These are phyloP conservation scores for Garrulus glandarius DNA, from an alignment of 2,797 vertebrate genomes.

Conservation along the genomic window DNA sequence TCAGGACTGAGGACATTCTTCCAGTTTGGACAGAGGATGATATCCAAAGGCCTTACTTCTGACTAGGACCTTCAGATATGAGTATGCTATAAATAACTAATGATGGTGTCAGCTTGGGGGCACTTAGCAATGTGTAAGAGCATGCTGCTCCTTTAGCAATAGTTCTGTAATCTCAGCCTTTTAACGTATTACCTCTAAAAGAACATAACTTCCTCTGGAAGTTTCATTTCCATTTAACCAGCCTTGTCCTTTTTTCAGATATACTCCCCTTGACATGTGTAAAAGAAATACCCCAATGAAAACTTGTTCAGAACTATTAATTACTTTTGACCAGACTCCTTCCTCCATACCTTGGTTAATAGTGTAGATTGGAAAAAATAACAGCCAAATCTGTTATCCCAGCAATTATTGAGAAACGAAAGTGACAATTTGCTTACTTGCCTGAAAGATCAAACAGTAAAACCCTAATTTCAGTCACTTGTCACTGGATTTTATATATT, in stretches of 20 bases:
- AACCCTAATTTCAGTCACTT: conserved; percentile 54
- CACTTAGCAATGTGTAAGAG: not conserved
- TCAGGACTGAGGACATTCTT: not conserved
- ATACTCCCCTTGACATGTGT: conserved; percentile 28
- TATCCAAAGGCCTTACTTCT: not conserved
- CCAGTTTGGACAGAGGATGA: not conserved
- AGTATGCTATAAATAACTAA: conserved; percentile 44
- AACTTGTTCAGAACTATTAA: conserved; percentile 37
- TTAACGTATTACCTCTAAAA: conserved; percentile 42
- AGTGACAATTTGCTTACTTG: conserved; percentile 71
- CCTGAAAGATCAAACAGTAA: conserved; percentile 57
- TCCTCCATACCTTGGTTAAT: conserved; percentile 14
- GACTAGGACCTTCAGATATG: not conserved
- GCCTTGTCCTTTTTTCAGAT: conserved; percentile 18
- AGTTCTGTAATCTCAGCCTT: conserved; percentile 51
- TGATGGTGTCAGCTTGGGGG: conserved; percentile 35
- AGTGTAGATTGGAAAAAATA: conserved; percentile 9
- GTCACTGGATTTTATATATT: conserved; percentile 48
- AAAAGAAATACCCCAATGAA: conserved; percentile 45
- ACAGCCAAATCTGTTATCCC: conserved; percentile 41
- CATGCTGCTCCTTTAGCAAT: conserved; percentile 19
- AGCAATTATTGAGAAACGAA: conserved; percentile 57
- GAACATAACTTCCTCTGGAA: conserved; percentile 32
- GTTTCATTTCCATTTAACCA: conserved; percentile 40
- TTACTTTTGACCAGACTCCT: conserved; percentile 47